Base-by-base conservation (phyloP, 2,888 invertebrate species). In the Parnassius glacialis region DNA sequence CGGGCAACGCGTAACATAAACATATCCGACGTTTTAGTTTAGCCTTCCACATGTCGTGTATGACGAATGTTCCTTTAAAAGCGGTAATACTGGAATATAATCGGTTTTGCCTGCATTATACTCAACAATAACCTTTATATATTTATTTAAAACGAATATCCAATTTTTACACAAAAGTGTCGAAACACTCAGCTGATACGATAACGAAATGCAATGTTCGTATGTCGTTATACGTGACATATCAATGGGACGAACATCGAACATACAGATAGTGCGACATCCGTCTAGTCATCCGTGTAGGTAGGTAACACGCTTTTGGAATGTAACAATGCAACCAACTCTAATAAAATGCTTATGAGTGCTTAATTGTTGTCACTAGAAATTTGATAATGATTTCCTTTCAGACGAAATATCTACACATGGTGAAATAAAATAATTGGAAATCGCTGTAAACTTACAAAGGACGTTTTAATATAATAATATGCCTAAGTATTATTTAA, bases 171-270 rank as follows among this genome's bases (percentile, higher is more conserved):
- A 66, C 65, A 62, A 75, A 74, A 74, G 70, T 70, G 61, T 67
- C 69, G 66, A 62, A 69, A 68, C 66, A 69, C 63, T 65, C 74
- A 70, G 67, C 71, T 71, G 75, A 79, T 76, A 75, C 74, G 77
- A 79, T 80, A 83, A 75, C 13, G 68, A 70, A 78, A 76, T 67
- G 78, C 76, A 80, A 78, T 80, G 79, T 83, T 74, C 74, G 66
- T 74, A 70, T 77, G 74, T 74, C 75, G 73, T 74, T 75, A 79
- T 71, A 81, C 81, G 82, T 85, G 86, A 79, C 83, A 80, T 86
- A 83, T 85, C 85, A 82, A 78, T 81, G 71, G 75, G 68, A 76
- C 77, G 70, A 74, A 73, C 75, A 67, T 62, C 77, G 70, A 74
- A 73, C 75, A 67, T 62, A 71, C 69, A 78, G 84, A 84, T 85